These are phyloP conservation scores for Myiotriccus ornatus DNA, from an alignment of 2,797 vertebrate genomes.

Conservation along the genomic window DNA sequence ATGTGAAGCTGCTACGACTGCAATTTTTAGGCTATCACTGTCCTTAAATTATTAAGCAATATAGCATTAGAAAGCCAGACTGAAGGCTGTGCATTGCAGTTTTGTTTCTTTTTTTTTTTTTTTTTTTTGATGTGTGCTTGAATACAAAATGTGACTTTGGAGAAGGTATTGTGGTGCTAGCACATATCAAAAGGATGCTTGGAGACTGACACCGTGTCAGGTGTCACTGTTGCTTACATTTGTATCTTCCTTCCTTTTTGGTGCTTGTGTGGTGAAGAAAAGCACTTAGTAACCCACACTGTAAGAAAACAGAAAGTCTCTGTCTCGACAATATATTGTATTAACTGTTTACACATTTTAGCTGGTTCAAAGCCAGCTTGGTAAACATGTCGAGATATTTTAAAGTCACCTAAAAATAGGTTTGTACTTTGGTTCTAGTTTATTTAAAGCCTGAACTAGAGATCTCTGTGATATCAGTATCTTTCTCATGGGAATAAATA, in stretches of 20 bases:
- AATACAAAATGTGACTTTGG: not conserved
- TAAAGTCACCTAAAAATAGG: constrained; percentile 25
- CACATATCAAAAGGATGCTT: not conserved
- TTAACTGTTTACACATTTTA: constrained; percentile 43
- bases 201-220: constrained; percentile 1
- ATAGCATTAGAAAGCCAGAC: constrained; percentile 30
- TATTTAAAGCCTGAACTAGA: constrained; percentile 11
- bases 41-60: constrained; percentile 68
- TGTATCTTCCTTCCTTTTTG: not conserved
- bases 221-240: not conserved
- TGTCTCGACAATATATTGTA: not conserved
- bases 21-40: constrained; percentile 59
- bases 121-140: not conserved
- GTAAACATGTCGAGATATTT: constrained; percentile 22
- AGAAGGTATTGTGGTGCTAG: not conserved
- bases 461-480: not conserved
- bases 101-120: not conserved
- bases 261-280: not conserved
- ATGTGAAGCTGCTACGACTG: constrained; percentile 53
- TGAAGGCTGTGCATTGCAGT: not conserved
- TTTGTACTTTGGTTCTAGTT: not conserved
- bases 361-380: not conserved
- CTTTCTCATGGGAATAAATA: not conserved
- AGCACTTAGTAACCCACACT: not conserved
- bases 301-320: not conserved